phyloP scores from a whole-genome alignment of 2,888 invertebrate species.

The Philaethria dido region DNA sequence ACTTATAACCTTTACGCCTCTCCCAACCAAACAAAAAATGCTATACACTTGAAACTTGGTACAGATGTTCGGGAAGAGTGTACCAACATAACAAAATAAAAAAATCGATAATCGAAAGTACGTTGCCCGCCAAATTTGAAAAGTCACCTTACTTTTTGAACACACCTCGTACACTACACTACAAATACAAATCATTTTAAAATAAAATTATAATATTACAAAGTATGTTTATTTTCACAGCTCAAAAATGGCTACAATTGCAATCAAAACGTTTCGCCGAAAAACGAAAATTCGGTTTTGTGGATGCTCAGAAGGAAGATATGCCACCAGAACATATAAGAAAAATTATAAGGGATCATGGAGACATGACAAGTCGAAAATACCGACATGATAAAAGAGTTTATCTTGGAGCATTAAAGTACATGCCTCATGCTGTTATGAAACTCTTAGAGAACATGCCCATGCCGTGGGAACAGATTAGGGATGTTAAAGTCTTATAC shows the following conservation, averaged over 20 bases:
- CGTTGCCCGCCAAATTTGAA: too few species aligned
- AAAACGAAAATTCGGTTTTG: slow-evolving; percentile 99
- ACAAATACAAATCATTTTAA: too few species aligned
- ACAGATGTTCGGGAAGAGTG: too few species aligned
- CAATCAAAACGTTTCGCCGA: slow-evolving; percentile 99
- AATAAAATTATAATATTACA: too few species aligned
- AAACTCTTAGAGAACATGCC: slow-evolving; percentile 99
- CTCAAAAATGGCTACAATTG: slow-evolving; percentile 98
- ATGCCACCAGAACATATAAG: slow-evolving; percentile 99
- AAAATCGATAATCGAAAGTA: too few species aligned
- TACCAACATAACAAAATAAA: too few species aligned
- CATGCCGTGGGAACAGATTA: slow-evolving; percentile 99
- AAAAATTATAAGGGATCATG: slow-evolving; percentile 99
- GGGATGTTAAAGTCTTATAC: slow-evolving; percentile 98
- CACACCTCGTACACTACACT: too few species aligned
- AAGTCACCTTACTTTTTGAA: too few species aligned
- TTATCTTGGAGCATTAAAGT: slow-evolving; percentile 98
- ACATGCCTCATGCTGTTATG: slow-evolving; percentile 99
- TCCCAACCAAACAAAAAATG: too few species aligned
- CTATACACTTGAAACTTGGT: too few species aligned
- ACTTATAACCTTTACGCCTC: too few species aligned
- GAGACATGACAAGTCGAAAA: slow-evolving; percentile 99
- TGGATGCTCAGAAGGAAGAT: slow-evolving; percentile 99
- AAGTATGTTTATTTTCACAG: slow-evolving; percentile 65
- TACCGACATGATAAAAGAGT: slow-evolving; percentile 99